Percentiles rank a stretch among this genome's conserved stretches.
phyloP scores from a whole-genome alignment of 2,797 vertebrate species.

The Arrhamphus sclerolepis region DNA sequence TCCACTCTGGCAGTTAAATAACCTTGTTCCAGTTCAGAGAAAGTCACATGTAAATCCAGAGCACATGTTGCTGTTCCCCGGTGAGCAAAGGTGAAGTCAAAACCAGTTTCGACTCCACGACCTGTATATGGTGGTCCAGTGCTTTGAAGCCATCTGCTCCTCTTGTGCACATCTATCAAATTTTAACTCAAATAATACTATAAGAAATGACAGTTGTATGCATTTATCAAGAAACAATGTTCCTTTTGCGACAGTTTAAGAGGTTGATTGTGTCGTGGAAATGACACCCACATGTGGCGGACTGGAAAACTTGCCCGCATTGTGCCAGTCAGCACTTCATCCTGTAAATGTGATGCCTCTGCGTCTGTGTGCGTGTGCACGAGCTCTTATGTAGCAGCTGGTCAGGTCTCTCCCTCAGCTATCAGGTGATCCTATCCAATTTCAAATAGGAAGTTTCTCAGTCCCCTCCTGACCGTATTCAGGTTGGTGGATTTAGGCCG shows the following conservation, averaged over 20 bases:
- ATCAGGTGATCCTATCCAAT: conserved; percentile 45
- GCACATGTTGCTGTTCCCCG: not conserved
- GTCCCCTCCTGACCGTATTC: conserved; percentile 18
- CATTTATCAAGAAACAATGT: too few species aligned
- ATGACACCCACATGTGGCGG: conserved; percentile 12
- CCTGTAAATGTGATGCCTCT: conserved; percentile 17
- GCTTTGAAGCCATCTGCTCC: not conserved
- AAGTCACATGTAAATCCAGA: conserved; percentile 20
- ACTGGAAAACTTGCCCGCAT: conserved; percentile 28
- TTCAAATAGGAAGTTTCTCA: conserved; percentile 22
- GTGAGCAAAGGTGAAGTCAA: not conserved
- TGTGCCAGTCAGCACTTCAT: conserved; percentile 50
- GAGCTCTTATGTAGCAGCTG: not conserved
- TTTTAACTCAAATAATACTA: too few species aligned
- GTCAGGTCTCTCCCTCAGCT: conserved; percentile 15
- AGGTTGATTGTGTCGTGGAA: conserved; percentile 30
- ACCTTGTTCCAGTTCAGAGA: not conserved
- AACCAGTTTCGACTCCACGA: not conserved
- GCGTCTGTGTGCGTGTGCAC: conserved; percentile 1
- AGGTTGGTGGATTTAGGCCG: not conserved
- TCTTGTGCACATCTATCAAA: too few species aligned
- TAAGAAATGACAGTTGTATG: too few species aligned
- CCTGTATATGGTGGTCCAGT: not conserved
- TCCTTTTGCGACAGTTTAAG: not conserved
- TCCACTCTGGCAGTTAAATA: not conserved